These are phyloP conservation scores for Eucera pruinosa DNA, from an alignment of 2,888 invertebrate species.

Conservation along the genomic window DNA sequence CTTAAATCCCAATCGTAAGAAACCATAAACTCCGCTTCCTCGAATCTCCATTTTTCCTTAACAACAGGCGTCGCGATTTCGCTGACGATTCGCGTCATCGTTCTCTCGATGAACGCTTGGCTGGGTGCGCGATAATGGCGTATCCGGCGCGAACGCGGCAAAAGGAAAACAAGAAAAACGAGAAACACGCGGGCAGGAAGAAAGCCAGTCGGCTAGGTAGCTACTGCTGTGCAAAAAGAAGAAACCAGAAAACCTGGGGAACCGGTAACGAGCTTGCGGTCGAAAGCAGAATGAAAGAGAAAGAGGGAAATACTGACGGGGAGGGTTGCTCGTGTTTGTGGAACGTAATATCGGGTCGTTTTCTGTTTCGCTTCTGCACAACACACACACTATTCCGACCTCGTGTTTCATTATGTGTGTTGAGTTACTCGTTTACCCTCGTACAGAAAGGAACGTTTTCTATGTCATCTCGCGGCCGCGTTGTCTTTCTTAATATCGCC, in stretches of 20 bases:
- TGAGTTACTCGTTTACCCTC: conserved; percentile 28
- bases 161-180: conserved; percentile 27
- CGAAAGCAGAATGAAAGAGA: conserved; percentile 25
- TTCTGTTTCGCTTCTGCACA: conserved; percentile 18
- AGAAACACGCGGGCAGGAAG: conserved; percentile 23
- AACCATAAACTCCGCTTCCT: too few species aligned
- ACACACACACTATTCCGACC: background rate
- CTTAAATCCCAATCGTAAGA: too few species aligned
- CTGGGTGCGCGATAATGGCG: conserved; percentile 31
- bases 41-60: background rate
- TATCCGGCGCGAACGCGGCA: conserved; percentile 9
- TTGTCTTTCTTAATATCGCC: conserved; percentile 29
- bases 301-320: background rate
- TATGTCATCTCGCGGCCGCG: conserved; percentile 20
- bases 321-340: conserved; percentile 34
- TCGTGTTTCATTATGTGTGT: conserved; percentile 35
- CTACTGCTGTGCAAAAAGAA: conserved; percentile 22
- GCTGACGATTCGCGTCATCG: conserved; percentile 19
- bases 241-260: conserved; percentile 33
- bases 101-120: background rate
- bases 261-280: conserved; percentile 61
- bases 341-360: conserved; percentile 48
- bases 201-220: conserved; percentile 12
- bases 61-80: conserved; percentile 3
- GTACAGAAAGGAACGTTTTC: conserved; percentile 36